Base-by-base conservation (phyloP, 2,113 vertebrate species). In the Ctenodactylus gundi region DNA sequence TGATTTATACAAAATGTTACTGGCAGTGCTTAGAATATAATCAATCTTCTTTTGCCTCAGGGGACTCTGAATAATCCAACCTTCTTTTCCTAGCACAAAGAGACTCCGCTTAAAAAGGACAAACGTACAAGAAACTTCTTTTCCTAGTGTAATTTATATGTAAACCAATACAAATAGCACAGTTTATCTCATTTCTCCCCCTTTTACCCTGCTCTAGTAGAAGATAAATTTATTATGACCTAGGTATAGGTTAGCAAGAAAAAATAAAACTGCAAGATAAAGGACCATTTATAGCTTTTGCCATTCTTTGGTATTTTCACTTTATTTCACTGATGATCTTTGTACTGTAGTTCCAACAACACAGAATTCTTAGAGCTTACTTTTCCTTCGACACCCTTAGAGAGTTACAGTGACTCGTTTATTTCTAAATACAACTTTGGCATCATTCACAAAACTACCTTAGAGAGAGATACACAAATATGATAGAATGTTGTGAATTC, bases 1-100 rank as follows among this genome's bases (percentile, higher is more conserved):
- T 97, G 88, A 96, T 97, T 97, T 97, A 95, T 94, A 94, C 64
- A 95, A 96, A 95, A 94, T 90, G 64, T 96, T 96, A 94, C 67
- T 84, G 88, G 92, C 67, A 96, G 88, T 95, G 85, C 83, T 96
- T 92, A 93, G 96, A 97, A 96, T 96, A 82, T 94, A 96, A 96
- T 95, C 90, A 97, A 94, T 94, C 83, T 93, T 92, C 39, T 88
- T 95, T 92, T 57, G 81, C 88, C 94, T 90, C 53, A 89, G 94
- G 91, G 78, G 6, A 92, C 29, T 53, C 65, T 64, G 44, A 95
- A 94, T 70, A 95, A 87, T 88, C 68, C 88, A 94, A 83, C 55
- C 80, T 86, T 68, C 44, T 93, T 95, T 95, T 76, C 65, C 64
- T 86, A 85, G 29, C 68, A 94, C 95, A 88, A 90, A 86, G 58